phyloP scores from a whole-genome alignment of 2,888 invertebrate genomes.

The Diarsia dahlii region DNA sequence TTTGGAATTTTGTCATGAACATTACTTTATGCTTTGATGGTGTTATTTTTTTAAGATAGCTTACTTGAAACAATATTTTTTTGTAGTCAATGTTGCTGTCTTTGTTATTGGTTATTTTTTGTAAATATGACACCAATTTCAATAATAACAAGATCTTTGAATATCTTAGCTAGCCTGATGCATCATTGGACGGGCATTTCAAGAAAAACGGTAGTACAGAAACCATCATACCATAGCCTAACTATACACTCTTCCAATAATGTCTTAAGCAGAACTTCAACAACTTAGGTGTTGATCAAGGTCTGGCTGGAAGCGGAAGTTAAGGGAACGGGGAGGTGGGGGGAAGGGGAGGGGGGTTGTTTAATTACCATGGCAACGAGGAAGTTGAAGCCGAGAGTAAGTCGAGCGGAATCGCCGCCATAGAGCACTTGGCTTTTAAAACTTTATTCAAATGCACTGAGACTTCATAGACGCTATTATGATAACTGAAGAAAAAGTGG shows the following conservation, averaged over 20 bases:
- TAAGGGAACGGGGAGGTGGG: not conserved
- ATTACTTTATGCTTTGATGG: not conserved
- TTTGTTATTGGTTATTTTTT: too few relatives aligned
- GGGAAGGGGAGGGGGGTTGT: slow-evolving; percentile 3
- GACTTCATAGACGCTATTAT: slow-evolving; percentile 59
- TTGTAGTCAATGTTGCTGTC: not conserved
- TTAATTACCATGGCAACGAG: slow-evolving; percentile 53
- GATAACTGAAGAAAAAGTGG: slow-evolving; percentile 43
- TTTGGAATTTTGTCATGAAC: slow-evolving; percentile 10
- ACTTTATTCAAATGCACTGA: slow-evolving; percentile 56
- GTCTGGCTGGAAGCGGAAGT: slow-evolving; percentile 23
- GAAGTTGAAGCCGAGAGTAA: slow-evolving; percentile 42
- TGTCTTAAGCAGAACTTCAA: slow-evolving; percentile 26
- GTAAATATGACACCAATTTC: not conserved
- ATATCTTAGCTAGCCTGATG: too few relatives aligned
- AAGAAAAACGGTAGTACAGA: not conserved
- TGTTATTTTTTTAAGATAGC: not conserved
- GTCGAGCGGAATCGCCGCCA: slow-evolving; percentile 39
- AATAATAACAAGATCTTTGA: not conserved
- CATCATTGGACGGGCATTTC: not conserved
- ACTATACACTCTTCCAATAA: slow-evolving; percentile 5
- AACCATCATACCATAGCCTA: not conserved
- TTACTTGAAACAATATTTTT: not conserved
- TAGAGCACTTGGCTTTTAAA: slow-evolving; percentile 61
- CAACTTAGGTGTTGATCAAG: slow-evolving; percentile 41